A percentile compares a stretch with the other conserved stretches of the same genome.
These are phyloP conservation scores for Adelges cooleyi DNA, from an alignment of 1,140 invertebrate genomes.

Conservation along the genomic window DNA sequence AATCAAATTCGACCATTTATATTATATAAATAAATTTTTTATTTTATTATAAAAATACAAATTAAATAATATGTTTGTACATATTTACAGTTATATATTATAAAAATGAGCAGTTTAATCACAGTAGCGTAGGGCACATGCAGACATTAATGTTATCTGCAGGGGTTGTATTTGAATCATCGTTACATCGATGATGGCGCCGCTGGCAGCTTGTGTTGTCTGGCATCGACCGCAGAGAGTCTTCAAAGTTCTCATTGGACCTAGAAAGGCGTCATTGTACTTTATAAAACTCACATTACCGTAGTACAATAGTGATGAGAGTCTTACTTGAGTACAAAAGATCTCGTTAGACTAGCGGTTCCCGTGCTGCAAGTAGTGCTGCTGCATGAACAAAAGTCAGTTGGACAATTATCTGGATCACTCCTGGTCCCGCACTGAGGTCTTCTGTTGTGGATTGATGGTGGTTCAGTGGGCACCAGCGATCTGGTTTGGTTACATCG, in stretches of 20 bases:
- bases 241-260: slow-evolving; percentile 12
- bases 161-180: background rate
- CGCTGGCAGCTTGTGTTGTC: background rate
- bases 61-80: slow-evolving; percentile 13
- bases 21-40: background rate
- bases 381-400: slow-evolving; percentile 16
- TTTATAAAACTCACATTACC: no score
- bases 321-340: slow-evolving; percentile 2
- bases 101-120: slow-evolving; percentile 15
- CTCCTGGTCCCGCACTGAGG: background rate
- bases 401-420: background rate
- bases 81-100: background rate
- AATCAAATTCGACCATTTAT: no score
- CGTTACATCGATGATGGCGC: background rate
- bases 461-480: background rate
- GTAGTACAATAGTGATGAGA: no score
- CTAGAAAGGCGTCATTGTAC: background rate
- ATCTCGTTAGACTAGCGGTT: background rate
- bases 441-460: background rate
- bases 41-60: background rate
- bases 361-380: slow-evolving; percentile 9
- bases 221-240: background rate
- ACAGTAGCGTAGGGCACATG: slow-evolving; percentile 5
- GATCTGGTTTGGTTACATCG: slow-evolving; percentile 1
- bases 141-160: background rate